These are phyloP conservation scores for Troides oblongomaculatus DNA, from an alignment of 2,888 invertebrate species.

Conservation along the genomic window DNA sequence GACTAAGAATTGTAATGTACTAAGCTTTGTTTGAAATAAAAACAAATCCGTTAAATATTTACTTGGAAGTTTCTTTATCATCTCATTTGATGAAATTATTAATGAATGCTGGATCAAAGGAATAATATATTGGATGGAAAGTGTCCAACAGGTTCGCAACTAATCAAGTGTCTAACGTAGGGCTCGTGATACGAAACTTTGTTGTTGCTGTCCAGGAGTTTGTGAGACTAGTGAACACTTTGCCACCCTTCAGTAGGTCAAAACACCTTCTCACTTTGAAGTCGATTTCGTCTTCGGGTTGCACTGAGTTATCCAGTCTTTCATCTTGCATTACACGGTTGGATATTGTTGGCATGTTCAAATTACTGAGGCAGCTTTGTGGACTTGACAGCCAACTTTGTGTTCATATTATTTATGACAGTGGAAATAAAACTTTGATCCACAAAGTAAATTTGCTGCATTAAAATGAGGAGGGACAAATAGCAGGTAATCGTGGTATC, in stretches of 20 bases:
- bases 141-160: neutral
- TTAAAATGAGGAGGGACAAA: no score
- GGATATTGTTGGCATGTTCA: constrained; percentile 18
- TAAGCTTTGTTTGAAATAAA: no score
- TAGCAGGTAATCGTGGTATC: no score
- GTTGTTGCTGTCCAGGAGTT: neutral
- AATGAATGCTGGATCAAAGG: neutral
- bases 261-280: constrained; percentile 8
- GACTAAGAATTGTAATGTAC: no score
- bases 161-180: constrained; percentile 1
- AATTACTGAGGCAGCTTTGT: constrained; percentile 10
- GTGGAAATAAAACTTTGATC: constrained; percentile 22
- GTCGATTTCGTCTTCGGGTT: constrained; percentile 6
- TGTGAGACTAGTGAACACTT: constrained; percentile 3
- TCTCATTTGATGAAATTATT: neutral
- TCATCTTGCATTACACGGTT: constrained; percentile 10
- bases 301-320: constrained; percentile 8
- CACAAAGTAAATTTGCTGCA: neutral
- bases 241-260: neutral
- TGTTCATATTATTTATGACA: constrained; percentile 1
- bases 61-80: neutral
- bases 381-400: constrained; percentile 15
- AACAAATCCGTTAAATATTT: no score
- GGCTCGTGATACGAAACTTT: neutral
- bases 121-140: neutral